Conservation (phyloP, 2,888 invertebrate species). For the Philereme transversata region DNA sequence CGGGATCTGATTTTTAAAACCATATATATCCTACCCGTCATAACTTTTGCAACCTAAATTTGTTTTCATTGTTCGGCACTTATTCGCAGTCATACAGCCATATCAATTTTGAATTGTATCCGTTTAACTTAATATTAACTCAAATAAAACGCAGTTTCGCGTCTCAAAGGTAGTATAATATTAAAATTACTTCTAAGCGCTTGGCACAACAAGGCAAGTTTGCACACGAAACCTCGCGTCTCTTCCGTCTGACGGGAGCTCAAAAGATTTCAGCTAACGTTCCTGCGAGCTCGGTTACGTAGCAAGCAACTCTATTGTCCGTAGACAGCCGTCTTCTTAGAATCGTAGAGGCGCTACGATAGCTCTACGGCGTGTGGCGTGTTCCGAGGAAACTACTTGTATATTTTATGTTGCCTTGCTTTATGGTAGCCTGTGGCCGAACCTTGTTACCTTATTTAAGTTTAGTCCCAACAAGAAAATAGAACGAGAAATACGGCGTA, state of each 20-base stretch:
- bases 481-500: not conserved
- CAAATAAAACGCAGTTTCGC: not conserved
- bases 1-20: conserved; percentile 33
- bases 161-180: conserved; percentile 25
- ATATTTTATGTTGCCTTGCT: conserved; percentile 42
- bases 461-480: not conserved
- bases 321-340: conserved; percentile 58
- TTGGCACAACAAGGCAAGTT: conserved; percentile 53
- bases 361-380: conserved; percentile 40
- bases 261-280: conserved; percentile 63
- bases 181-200: conserved; percentile 52
- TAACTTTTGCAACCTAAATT: conserved; percentile 12
- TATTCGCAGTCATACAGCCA: conserved; percentile 4
- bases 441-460: conserved; percentile 9
- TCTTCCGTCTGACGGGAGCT: conserved; percentile 61
- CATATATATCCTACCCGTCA: conserved; percentile 18
- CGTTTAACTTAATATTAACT: not conserved
- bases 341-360: conserved; percentile 47
- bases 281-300: conserved; percentile 55
- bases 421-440: conserved; percentile 39
- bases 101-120: not conserved
- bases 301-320: conserved; percentile 61
- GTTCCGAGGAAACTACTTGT: conserved; percentile 41
- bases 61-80: conserved; percentile 12
- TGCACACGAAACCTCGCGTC: conserved; percentile 55